Evolutionary conservation across 2,888 invertebrate species (phyloP).

Genomic region (Lycophotia porphyrea): DNA sequence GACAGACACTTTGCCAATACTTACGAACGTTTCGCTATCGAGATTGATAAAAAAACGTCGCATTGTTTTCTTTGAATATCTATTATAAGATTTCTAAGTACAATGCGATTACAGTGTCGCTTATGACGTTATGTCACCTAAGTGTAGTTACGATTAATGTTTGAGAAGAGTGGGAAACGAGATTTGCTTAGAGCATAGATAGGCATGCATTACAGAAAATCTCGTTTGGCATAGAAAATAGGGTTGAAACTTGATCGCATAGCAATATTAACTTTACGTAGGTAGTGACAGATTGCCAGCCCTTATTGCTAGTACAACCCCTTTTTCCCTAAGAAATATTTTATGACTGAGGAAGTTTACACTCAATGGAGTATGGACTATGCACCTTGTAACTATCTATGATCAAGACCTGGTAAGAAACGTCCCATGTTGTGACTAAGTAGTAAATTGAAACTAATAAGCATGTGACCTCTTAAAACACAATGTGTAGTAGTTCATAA

Average conservation of each 20-base stretch:
- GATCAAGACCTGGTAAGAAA: background rate
- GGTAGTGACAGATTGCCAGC: constrained; percentile 14
- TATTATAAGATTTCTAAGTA: constrained; percentile 32
- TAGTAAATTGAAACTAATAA: constrained; percentile 50
- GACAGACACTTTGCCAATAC: constrained; percentile 49
- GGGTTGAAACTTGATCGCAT: constrained; percentile 32
- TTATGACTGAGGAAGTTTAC: background rate
- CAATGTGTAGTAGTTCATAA: constrained; percentile 82
- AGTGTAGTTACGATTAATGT: constrained; percentile 23
- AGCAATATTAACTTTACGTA: constrained; percentile 3
- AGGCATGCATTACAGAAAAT: constrained; percentile 18
- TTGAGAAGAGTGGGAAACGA: constrained; percentile 1
- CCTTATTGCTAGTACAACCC: constrained; percentile 12
- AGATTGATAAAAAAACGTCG: constrained; percentile 38
- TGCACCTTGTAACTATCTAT: background rate
- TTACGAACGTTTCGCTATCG: constrained; percentile 36
- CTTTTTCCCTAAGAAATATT: background rate
- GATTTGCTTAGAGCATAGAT: background rate
- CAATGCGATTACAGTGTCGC: constrained; percentile 19
- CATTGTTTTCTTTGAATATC: constrained; percentile 45
- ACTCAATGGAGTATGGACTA: background rate
- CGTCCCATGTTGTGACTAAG: background rate
- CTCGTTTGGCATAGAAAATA: constrained; percentile 19
- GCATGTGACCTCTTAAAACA: constrained; percentile 64
- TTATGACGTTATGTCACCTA: constrained; percentile 9